Conservation (phyloP, 1,140 invertebrate genomes). For the Idris sp. region DNA sequence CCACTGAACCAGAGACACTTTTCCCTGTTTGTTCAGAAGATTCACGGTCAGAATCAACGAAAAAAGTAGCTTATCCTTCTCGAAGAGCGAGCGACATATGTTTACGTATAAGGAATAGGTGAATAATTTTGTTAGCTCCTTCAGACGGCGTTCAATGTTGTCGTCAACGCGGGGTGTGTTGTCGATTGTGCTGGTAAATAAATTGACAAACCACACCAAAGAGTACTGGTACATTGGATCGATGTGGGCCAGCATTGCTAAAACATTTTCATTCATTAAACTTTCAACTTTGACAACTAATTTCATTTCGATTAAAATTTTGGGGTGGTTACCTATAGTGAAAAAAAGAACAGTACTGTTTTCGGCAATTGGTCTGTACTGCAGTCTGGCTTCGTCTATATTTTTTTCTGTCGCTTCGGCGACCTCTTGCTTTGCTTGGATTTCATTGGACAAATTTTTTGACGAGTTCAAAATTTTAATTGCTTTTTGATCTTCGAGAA, state of each 20-base stretch:
- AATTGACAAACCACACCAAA: constrained; percentile 94
- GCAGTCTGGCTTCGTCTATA: constrained; percentile 88
- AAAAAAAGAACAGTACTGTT: constrained; percentile 95
- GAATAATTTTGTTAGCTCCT: constrained; percentile 88
- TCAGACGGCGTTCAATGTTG: constrained; percentile 85
- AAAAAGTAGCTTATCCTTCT: constrained; percentile 96
- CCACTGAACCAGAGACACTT: constrained; percentile 87
- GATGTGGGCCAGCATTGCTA: constrained; percentile 91
- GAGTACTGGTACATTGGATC: constrained; percentile 99
- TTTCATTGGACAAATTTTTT: constrained; percentile 92
- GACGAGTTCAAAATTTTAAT: constrained; percentile 95
- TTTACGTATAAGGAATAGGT: constrained; percentile 95
- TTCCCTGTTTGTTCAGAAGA: constrained; percentile 86
- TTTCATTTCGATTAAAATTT: not conserved
- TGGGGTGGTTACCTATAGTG: constrained; percentile 74
- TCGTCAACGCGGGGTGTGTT: constrained; percentile 94
- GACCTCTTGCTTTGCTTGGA: constrained; percentile 92
- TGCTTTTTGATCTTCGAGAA: constrained; percentile 96
- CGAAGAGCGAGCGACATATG: constrained; percentile 96
- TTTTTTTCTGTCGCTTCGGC: constrained; percentile 92
- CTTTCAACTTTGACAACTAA: constrained; percentile 95
- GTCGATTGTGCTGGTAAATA: constrained; percentile 92
- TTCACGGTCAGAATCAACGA: constrained; percentile 92
- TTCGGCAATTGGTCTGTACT: constrained; percentile 92
- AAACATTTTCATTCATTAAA: too few species aligned